These are phyloP conservation scores for Corythaeola cristata DNA, from an alignment of 2,113 vertebrate genomes.

Conservation along the genomic window DNA sequence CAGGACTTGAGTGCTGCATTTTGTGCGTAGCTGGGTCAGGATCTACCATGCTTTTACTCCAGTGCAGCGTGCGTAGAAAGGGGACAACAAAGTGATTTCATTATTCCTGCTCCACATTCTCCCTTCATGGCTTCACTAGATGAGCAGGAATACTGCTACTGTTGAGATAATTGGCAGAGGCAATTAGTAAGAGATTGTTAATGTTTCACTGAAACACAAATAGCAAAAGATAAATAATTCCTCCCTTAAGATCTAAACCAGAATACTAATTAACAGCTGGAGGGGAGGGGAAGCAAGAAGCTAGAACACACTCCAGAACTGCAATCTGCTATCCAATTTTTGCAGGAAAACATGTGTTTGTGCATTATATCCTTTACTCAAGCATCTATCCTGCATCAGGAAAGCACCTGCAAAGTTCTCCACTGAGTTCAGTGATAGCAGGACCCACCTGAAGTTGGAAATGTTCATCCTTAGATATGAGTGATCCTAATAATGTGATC, in stretches of 20 bases:
- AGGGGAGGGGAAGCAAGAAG: neutral
- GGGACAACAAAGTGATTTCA: neutral
- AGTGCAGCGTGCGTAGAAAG: neutral
- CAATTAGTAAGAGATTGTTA: slow-evolving; percentile 42
- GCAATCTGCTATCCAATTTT: neutral
- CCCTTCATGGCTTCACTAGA: neutral
- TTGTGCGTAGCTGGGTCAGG: neutral
- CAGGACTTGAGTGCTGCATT: neutral
- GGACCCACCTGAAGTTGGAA: neutral
- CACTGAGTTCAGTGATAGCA: neutral
- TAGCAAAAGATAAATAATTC: slow-evolving; percentile 43
- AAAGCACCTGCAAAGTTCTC: neutral
- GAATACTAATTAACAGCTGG: slow-evolving; percentile 45
- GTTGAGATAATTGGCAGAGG: slow-evolving; percentile 29
- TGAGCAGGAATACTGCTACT: neutral
- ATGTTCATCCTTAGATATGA: neutral
- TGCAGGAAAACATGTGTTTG: neutral
- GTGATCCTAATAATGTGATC: neutral
- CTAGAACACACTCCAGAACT: neutral
- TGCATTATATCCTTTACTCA: neutral
- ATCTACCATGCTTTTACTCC: neutral
- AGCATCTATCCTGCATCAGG: neutral
- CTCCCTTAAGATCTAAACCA: slow-evolving; percentile 29
- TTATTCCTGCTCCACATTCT: neutral
- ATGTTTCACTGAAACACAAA: slow-evolving; percentile 35